Evolutionary conservation across 2,888 invertebrate species (phyloP).

Genomic region (Ellobium chinense): DNA sequence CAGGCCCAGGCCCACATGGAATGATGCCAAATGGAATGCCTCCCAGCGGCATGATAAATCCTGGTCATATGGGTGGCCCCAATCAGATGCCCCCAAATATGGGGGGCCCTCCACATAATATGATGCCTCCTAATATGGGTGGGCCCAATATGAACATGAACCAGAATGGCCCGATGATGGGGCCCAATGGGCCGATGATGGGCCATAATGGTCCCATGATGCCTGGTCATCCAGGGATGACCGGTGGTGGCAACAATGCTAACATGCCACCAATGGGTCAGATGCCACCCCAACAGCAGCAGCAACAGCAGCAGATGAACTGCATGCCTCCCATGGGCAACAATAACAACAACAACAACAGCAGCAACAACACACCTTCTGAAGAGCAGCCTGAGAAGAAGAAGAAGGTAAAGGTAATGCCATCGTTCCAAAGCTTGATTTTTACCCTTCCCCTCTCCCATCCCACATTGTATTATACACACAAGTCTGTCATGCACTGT

Average conservation of each 20-base stretch:
- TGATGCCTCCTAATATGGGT: conserved; percentile 43
- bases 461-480: neutral
- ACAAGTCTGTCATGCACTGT: no score
- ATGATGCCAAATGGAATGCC: conserved; percentile 53
- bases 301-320: conserved; percentile 35
- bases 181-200: conserved; percentile 47
- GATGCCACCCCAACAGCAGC: conserved; percentile 43
- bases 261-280: conserved; percentile 38
- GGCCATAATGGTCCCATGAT: conserved; percentile 56
- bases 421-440: neutral
- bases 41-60: conserved; percentile 50
- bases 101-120: conserved; percentile 22
- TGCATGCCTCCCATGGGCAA: conserved; percentile 33
- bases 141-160: conserved; percentile 45
- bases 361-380: conserved; percentile 38
- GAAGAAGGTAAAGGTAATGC: conserved; percentile 61
- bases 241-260: conserved; percentile 21
- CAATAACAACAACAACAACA: conserved; percentile 33
- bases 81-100: conserved; percentile 35
- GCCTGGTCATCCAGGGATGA: conserved; percentile 43
- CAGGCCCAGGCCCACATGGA: conserved; percentile 38
- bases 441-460: neutral
- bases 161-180: conserved; percentile 57
- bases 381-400: conserved; percentile 69
- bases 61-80: conserved; percentile 51